A percentile compares a stretch with the other conserved stretches of the same genome.
These are phyloP conservation scores for Netelia melanura DNA, from an alignment of 2,888 invertebrate genomes.

Conservation along the genomic window DNA sequence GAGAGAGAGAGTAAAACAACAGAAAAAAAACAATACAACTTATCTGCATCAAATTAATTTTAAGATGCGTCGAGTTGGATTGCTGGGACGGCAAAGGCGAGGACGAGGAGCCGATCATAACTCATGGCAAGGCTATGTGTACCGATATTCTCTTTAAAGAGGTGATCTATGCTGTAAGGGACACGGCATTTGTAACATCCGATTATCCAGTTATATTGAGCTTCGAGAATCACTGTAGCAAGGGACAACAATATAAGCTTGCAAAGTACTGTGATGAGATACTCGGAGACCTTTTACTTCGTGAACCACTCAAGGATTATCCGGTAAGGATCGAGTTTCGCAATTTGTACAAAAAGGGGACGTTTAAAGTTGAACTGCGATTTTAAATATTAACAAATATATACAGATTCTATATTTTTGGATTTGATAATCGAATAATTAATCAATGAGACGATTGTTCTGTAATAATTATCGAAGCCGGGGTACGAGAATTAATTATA, in stretches of 20 bases:
- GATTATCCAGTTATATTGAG: slow-evolving; percentile 99
- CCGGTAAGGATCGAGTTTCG: slow-evolving; percentile 87
- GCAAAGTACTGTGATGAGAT: slow-evolving; percentile 99
- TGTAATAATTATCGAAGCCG: too few relatives aligned
- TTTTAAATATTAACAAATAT: too few relatives aligned
- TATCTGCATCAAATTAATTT: slow-evolving; percentile 55
- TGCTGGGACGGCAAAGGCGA: slow-evolving; percentile 99
- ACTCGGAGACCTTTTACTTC: slow-evolving; percentile 95
- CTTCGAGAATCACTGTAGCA: slow-evolving; percentile 99
- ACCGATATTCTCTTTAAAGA: slow-evolving; percentile 99
- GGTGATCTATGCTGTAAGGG: slow-evolving; percentile 98
- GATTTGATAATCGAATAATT: too few relatives aligned
- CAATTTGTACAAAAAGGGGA: slow-evolving; percentile 19
- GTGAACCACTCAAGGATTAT: slow-evolving; percentile 94
- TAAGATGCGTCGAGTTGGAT: slow-evolving; percentile 98
- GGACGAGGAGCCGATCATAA: slow-evolving; percentile 99
- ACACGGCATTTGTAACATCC: slow-evolving; percentile 99
- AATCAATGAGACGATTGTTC: too few relatives aligned
- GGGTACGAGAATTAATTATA: too few relatives aligned
- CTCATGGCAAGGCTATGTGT: slow-evolving; percentile 99
- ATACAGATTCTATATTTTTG: too few relatives aligned
- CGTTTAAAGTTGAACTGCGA: not conserved
- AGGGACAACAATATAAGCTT: slow-evolving; percentile 98
- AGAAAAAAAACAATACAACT: slow-evolving; percentile 13
- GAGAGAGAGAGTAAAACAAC: slow-evolving; percentile 29